phyloP scores from a whole-genome alignment of 2,888 invertebrate genomes.

The Branchellion lobata region DNA sequence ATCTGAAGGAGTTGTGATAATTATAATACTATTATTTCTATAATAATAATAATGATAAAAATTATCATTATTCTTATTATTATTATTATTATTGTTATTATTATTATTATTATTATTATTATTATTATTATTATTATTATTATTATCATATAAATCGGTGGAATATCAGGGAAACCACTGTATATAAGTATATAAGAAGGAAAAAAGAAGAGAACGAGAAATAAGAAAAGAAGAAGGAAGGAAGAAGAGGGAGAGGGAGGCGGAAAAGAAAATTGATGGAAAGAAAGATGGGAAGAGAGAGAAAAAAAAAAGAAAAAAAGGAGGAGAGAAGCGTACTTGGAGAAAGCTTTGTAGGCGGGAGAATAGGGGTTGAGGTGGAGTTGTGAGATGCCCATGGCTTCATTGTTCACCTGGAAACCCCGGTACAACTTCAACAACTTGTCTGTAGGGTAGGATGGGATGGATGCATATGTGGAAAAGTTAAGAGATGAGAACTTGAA shows the following conservation, averaged over 20 bases:
- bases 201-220: too few species aligned
- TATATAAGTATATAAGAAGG: too few species aligned
- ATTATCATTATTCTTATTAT: not conserved
- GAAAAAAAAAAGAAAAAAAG: not conserved
- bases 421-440: slow-evolving; percentile 84
- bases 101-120: not conserved
- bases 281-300: slow-evolving; percentile 5
- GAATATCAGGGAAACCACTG: too few species aligned
- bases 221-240: not conserved
- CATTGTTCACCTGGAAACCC: slow-evolving; percentile 96
- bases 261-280: not conserved
- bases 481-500: not conserved
- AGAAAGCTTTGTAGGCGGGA: slow-evolving; percentile 99
- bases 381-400: slow-evolving; percentile 86
- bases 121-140: not conserved
- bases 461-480: not conserved
- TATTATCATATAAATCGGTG: too few species aligned
- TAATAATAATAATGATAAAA: not conserved
- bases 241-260: not conserved
- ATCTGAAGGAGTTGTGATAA: slow-evolving; percentile 54
- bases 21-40: not conserved
- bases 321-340: too few species aligned
- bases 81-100: not conserved
- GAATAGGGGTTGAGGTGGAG: slow-evolving; percentile 99
- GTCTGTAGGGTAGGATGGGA: slow-evolving; percentile 4